These are phyloP conservation scores for Euwallacea similis DNA, from an alignment of 1,140 invertebrate species.

Conservation along the genomic window DNA sequence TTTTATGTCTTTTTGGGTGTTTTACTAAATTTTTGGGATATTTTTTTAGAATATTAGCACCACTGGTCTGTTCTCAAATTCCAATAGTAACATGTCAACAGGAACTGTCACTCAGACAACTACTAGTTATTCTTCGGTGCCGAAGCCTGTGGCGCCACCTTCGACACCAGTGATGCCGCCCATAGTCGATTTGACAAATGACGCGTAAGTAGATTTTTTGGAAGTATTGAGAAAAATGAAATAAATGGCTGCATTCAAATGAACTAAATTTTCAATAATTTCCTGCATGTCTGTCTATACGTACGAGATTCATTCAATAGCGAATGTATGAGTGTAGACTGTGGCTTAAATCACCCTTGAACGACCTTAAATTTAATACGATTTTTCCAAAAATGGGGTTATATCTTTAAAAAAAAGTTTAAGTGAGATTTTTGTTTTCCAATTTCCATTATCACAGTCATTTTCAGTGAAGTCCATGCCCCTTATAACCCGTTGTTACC, in stretches of 20 bases:
- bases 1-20: not conserved
- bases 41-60: constrained; percentile 33
- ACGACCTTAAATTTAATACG: too few relatives aligned
- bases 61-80: constrained; percentile 23
- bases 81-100: constrained; percentile 1
- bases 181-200: constrained; percentile 12
- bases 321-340: too few relatives aligned
- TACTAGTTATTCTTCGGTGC: constrained; percentile 38
- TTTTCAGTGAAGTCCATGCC: not conserved
- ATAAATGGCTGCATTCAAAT: too few relatives aligned
- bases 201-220: constrained; percentile 6
- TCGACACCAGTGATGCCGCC: not conserved
- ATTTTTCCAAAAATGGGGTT: too few relatives aligned
- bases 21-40: too few relatives aligned
- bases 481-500: constrained; percentile 55
- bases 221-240: not conserved
- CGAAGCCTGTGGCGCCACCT: constrained; percentile 35
- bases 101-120: constrained; percentile 22
- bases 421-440: too few relatives aligned
- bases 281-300: too few relatives aligned
- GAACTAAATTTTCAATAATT: too few relatives aligned
- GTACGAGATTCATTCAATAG: too few relatives aligned
- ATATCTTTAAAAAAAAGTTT: too few relatives aligned
- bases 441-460: not conserved
- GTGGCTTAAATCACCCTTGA: too few relatives aligned